Percentiles rank a stretch among this genome's conserved stretches.
Evolutionary conservation across 2,888 invertebrate species (phyloP).

Genomic region (Lagria hirta): DNA sequence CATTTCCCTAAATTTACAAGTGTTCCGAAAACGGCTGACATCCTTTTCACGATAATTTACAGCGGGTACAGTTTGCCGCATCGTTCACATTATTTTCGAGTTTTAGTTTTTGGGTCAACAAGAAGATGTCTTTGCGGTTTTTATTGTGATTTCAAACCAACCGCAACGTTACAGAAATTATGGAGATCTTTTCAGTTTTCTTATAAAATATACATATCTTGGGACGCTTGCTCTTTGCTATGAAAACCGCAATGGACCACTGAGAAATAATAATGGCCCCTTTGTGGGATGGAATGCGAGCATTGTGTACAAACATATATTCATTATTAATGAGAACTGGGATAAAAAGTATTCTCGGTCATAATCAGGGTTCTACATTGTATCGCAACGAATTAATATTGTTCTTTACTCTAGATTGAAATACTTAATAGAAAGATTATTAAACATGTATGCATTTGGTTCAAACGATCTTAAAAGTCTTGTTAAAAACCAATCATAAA

Average conservation of each 20-base stretch:
- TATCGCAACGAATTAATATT: too few relatives aligned
- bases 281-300: slow-evolving; percentile 1
- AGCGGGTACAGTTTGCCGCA: slow-evolving; percentile 22
- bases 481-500: too few relatives aligned
- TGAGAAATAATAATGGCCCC: slow-evolving; percentile 25
- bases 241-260: slow-evolving; percentile 16
- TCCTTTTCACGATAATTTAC: slow-evolving; percentile 36
- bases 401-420: too few relatives aligned
- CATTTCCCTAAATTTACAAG: slow-evolving; percentile 36
- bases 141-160: slow-evolving; percentile 20
- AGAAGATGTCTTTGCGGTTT: slow-evolving; percentile 12
- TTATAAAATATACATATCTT: slow-evolving; percentile 30
- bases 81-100: slow-evolving; percentile 28
- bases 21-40: slow-evolving; percentile 35
- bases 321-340: too few relatives aligned
- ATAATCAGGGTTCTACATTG: too few relatives aligned
- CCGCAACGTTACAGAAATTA: slow-evolving; percentile 23
- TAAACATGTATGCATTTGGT: too few relatives aligned
- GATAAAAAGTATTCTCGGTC: too few relatives aligned
- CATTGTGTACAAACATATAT: too few relatives aligned
- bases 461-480: too few relatives aligned
- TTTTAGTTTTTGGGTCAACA: slow-evolving; percentile 23
- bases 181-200: slow-evolving; percentile 29
- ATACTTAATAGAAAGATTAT: too few relatives aligned
- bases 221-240: slow-evolving; percentile 15